These are phyloP conservation scores for Miichthys miiuy DNA, from an alignment of 2,797 vertebrate species.

Conservation along the genomic window DNA sequence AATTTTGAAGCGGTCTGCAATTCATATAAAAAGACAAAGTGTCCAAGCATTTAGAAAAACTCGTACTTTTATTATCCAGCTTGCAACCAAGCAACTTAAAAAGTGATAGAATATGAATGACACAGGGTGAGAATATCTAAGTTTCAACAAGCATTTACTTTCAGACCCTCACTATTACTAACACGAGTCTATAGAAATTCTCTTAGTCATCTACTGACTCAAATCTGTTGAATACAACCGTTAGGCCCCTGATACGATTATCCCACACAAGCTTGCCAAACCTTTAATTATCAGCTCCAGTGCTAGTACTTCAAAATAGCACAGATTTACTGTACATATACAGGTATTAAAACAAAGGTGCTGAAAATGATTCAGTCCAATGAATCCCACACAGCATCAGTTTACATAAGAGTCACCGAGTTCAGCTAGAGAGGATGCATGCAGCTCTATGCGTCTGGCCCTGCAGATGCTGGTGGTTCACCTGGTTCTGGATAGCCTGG, in stretches of 20 bases:
- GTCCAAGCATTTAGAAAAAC: slow-evolving; percentile 70
- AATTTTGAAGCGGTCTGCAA: slow-evolving; percentile 57
- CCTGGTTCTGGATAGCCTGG: slow-evolving; percentile 97
- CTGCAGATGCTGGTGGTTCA: slow-evolving; percentile 95
- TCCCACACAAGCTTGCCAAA: slow-evolving; percentile 44
- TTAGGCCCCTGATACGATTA: slow-evolving; percentile 61
- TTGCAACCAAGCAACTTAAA: slow-evolving; percentile 77
- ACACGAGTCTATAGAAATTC: slow-evolving; percentile 61
- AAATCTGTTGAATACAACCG: slow-evolving; percentile 64
- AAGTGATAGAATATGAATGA: slow-evolving; percentile 71
- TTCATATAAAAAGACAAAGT: slow-evolving; percentile 66
- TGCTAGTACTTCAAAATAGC: slow-evolving; percentile 67
- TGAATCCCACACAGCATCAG: slow-evolving; percentile 53
- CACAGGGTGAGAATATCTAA: slow-evolving; percentile 60
- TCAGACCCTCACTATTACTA: slow-evolving; percentile 54
- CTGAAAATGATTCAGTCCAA: slow-evolving; percentile 60
- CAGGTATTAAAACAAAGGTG: slow-evolving; percentile 58
- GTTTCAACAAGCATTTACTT: slow-evolving; percentile 62
- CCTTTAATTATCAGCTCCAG: slow-evolving; percentile 46
- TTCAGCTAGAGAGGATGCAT: slow-evolving; percentile 39
- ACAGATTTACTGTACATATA: slow-evolving; percentile 75
- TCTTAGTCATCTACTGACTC: slow-evolving; percentile 40
- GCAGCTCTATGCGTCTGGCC: slow-evolving; percentile 78
- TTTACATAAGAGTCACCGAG: slow-evolving; percentile 40
- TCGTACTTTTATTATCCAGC: slow-evolving; percentile 74